These are phyloP conservation scores for Stictocephala bisonia DNA, from an alignment of 2,888 invertebrate genomes.

Conservation along the genomic window DNA sequence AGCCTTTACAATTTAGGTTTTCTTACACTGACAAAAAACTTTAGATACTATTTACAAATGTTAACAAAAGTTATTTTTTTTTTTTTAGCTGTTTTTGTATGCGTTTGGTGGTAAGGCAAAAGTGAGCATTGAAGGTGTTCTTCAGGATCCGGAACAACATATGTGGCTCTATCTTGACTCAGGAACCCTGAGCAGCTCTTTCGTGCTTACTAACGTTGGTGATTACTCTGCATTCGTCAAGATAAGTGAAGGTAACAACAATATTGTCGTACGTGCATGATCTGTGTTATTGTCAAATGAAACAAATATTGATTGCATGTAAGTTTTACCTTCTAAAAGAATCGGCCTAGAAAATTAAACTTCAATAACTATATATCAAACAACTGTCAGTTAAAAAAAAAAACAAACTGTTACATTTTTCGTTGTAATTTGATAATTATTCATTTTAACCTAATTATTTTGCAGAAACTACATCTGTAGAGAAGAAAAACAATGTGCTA, in stretches of 20 bases:
- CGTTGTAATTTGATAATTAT: too few relatives aligned
- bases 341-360: not conserved
- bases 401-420: too few relatives aligned
- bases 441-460: too few relatives aligned
- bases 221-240: conserved; percentile 18
- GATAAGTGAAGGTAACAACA: conserved; percentile 4
- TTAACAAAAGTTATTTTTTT: too few relatives aligned
- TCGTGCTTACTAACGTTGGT: not conserved
- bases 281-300: not conserved
- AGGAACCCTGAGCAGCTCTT: not conserved
- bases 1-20: too few relatives aligned
- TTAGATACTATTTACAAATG: too few relatives aligned
- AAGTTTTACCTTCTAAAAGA: not conserved
- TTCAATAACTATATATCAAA: too few relatives aligned
- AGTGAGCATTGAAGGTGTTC: not conserved
- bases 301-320: not conserved
- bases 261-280: not conserved
- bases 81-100: not conserved
- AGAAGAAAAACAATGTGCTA: not conserved
- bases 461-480: too few relatives aligned
- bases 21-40: too few relatives aligned
- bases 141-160: conserved; percentile 1
- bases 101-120: conserved; percentile 22
- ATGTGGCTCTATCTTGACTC: conserved; percentile 24
- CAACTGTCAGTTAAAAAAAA: too few relatives aligned